phyloP scores from a whole-genome alignment of 2,888 invertebrate genomes.

The Phytoseiulus persimilis region DNA sequence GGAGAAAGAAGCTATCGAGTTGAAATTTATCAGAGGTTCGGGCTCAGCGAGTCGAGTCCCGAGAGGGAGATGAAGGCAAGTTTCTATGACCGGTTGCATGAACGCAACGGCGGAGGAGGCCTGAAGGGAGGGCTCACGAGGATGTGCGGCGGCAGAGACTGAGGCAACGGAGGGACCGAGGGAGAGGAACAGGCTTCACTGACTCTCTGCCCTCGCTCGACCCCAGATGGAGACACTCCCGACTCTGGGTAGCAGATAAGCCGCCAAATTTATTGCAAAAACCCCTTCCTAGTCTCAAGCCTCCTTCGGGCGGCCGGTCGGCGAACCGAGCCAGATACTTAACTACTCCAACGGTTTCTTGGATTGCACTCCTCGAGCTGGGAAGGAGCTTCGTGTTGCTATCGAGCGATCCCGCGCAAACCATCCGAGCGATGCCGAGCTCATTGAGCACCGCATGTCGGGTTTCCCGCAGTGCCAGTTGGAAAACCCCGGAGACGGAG shows the following conservation, averaged over 20 bases:
- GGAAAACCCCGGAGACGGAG: no score
- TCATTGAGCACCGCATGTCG: no score
- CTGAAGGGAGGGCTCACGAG: neutral
- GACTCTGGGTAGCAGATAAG: neutral
- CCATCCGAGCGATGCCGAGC: no score
- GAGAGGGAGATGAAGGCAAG: neutral
- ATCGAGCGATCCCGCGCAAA: neutral
- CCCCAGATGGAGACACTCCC: neutral
- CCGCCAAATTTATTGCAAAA: neutral
- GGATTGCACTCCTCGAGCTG: neutral
- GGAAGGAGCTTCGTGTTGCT: neutral
- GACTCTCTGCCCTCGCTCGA: neutral
- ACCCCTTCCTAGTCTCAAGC: neutral
- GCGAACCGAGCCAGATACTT: neutral
- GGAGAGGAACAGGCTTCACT: neutral
- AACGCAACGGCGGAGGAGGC: neutral
- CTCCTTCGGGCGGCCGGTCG: neutral
- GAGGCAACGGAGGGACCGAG: neutral
- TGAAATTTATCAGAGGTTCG: neutral
- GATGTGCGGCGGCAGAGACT: no score
- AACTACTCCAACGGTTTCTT: neutral
- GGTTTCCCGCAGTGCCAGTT: no score
- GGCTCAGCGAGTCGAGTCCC: neutral
- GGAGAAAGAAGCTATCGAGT: neutral
- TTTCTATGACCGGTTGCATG: neutral